phyloP scores from a whole-genome alignment of 2,797 vertebrate species.

The Rhadinocentrus ornatus region DNA sequence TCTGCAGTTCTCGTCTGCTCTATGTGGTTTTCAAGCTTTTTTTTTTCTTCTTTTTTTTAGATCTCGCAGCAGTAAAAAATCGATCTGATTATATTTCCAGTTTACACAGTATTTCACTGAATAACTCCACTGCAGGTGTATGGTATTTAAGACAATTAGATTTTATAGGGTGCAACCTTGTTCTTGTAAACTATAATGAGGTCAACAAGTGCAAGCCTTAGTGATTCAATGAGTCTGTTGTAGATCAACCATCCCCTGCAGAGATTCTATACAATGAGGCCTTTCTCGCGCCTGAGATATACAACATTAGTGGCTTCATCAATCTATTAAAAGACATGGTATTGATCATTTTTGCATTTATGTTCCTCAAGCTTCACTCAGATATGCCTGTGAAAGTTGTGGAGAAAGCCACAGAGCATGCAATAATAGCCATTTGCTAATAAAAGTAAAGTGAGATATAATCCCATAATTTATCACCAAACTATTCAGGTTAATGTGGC shows the following conservation, averaged over 20 bases:
- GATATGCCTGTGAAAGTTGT: neutral
- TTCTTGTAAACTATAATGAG: neutral
- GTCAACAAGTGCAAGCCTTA: neutral
- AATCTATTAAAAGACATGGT: neutral
- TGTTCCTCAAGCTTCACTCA: neutral
- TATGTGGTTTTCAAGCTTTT: neutral
- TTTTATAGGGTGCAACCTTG: neutral
- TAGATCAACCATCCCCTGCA: conserved; percentile 1
- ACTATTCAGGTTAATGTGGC: neutral
- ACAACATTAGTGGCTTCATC: neutral
- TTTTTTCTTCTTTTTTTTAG: neutral
- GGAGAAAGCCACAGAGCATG: neutral
- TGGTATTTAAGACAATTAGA: neutral
- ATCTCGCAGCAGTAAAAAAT: neutral
- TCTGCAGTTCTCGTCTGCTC: no score
- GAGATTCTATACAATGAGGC: conserved; percentile 1
- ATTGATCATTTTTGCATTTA: neutral
- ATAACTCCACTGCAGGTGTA: neutral
- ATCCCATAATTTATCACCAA: no score
- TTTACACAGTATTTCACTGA: neutral
- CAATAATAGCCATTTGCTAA: neutral
- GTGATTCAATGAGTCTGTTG: neutral
- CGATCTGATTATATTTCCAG: neutral
- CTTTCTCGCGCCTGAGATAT: neutral
- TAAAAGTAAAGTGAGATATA: neutral